Base-by-base conservation (phyloP, 2,888 invertebrate genomes). In the Cyclophora punctaria region DNA sequence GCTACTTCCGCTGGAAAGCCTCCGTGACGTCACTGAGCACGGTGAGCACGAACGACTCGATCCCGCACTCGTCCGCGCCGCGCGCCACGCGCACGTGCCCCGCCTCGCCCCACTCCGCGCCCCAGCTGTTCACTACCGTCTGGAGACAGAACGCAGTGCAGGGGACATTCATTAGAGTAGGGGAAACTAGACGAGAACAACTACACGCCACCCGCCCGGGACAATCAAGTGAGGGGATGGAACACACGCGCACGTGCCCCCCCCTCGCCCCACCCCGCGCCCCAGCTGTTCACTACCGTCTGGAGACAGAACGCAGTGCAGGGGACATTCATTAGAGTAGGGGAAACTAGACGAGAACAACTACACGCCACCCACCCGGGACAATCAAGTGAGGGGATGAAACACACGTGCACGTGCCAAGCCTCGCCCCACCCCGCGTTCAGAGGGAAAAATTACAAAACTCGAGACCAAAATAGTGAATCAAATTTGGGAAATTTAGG, bases 111-210 rank as follows among this genome's bases (percentile, higher is more conserved):
- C 98, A 98, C 61, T 92, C 87, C 0, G 80, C 69, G 5, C 98
- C 98, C 98, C 98, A 98, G 40, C 97, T 97, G 84, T 98, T 98
- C 46, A 96, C 96, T 44, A 94, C 96, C 71, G 95, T 90, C 98
- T 98, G 87, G 3, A 86, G 20, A 20, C 20, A 20, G 20, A 20
- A 94, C 96, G 71, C 20, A 20, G 20, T 20, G 20, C 20, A 20
- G 20, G 20, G 20, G 20, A 20, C 20, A 20, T 20, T 20, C 20
- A 20, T 20, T 20, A 20, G 20, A 20, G 20, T 20, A 20, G 20
- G 20, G 20, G 20, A 20, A 20, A 20, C 20, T 20, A 20, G 20
- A 20, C 20, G 20, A 20, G 20, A 20, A 20, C 20, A 20, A 20
- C 20, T 20, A 20, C 20, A 20, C 20, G 20, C 20, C 20, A 20